Evolutionary conservation across 2,797 vertebrate genomes (phyloP), one percentile per base, ranked within the genome.

Genomic region (Zalophus californianus): DNA sequence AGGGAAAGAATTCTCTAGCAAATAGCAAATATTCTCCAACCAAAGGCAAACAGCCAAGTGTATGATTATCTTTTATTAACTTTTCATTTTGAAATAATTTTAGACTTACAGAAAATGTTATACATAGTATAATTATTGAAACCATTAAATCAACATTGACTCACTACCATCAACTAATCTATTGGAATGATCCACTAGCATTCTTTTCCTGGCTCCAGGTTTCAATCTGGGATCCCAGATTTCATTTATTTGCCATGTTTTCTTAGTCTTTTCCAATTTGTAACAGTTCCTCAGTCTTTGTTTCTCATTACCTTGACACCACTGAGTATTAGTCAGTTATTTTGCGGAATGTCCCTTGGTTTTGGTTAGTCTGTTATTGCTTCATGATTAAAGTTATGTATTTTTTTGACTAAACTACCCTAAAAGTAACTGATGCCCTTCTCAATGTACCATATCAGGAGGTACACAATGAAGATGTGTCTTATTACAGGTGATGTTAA

Each of bases 41-140:
- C 60, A 38, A 92, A 54, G 60, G 4, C 66, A 44, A 93, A 90
- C 3, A 21, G 44, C 64, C 15, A 29, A 2, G 14, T 54, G 21
- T 52, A 48, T 35, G 41, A 60, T 68, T 68, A 77, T 38, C 14
- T 3, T 27, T n/a, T 92, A 38, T n/a, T 60, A 56, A 64, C 1
- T 90, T 68, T 79, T 25, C 7, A n/a, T 21, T 64, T 38, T 44
- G 27, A 87, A 86, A 83, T 94, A 90, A n/a, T 48, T 92, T 91
- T 64, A 84, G 10, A 72, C 5, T 35, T 91, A 58, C 3, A 32
- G 12, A 58, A 94, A 88, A 60, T 73, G 8, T 4, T 35, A 73
- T 79, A 1, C 8, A 73, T 41, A 41, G 62, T 60, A n/a, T 0
- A 50, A 38, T 66, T 80, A 48, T 2, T 60, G n/a, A 80, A 68